Base-by-base conservation (phyloP, 2,113 vertebrate species). In the Ophthalmolycus amberensis region DNA sequence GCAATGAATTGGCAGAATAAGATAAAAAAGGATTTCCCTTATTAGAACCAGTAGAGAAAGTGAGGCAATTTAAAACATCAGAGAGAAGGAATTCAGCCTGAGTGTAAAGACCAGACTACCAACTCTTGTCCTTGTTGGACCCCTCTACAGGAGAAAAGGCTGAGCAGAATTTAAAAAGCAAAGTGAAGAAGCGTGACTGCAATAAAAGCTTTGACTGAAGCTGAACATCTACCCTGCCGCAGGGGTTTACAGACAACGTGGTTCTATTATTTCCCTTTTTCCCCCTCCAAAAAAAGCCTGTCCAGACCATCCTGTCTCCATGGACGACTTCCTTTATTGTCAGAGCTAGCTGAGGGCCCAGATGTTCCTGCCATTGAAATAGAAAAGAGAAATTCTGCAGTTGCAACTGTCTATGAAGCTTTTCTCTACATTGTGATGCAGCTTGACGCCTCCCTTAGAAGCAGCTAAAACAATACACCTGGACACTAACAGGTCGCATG, bases 221-320 rank as follows among this genome's bases (percentile, higher is more conserved):
- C 63, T 18, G 16, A 84, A 67, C 52, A 59, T 87, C 71, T 20
- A 52, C 54, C 44, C 68, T 58, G 67, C 71, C 79, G 72, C 58
- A 29, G 50, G 76, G 85, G 90, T 90, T 90, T 79, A 91, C 58
- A 72, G 75, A 85, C 81, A 93, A 86, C 9, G 7, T 71, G 66
- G 69, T 66, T 66, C 83, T 78, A 80, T 88, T 90, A 84, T 91
- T 90, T 76, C 12, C 67, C 69, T 77, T 88, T 68, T 27, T 58
- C 6, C 56, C 71, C n/a, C 44, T 73, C 8, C 42, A 76, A 59
- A 84, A 77, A 81, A 82, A 32, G 20, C 67, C 69, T 48, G 64
- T 32, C 46, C 70, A 84, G 70, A 86, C 27, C 68, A 72, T 56
- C 50, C 76, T 25, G 80, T 80, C 85, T 88, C 90, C 77, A 68